phyloP scores from a whole-genome alignment of 2,797 vertebrate genomes.

The Glossophaga mutica region DNA sequence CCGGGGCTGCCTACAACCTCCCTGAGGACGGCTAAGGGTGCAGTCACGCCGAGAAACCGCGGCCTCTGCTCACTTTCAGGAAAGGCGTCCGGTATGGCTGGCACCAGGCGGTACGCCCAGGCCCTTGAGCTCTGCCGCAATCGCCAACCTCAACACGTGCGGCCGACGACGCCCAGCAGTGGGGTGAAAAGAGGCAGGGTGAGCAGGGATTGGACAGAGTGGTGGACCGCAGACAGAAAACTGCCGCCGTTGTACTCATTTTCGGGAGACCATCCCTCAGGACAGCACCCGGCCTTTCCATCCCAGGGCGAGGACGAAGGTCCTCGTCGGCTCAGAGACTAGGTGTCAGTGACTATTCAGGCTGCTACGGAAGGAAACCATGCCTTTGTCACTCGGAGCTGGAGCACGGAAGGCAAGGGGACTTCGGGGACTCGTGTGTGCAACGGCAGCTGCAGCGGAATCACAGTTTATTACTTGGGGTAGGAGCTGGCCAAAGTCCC shows the following conservation, averaged over 20 bases:
- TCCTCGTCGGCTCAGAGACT: background rate
- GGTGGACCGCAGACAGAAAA: background rate
- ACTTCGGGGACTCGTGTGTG: background rate
- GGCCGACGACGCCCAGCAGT: fast-evolving
- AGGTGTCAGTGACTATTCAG: no score
- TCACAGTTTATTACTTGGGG: background rate
- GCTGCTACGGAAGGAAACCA: no score
- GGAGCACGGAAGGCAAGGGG: background rate
- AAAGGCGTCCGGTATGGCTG: fast-evolving
- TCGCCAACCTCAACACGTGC: no score
- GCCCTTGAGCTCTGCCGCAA: fast-evolving
- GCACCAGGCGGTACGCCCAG: no score
- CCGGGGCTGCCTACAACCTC: no score
- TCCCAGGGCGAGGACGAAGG: background rate
- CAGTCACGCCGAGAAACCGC: background rate
- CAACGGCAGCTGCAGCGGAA: background rate
- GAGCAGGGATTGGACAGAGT: background rate
- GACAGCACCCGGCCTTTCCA: background rate
- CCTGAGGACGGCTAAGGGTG: no score
- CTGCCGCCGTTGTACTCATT: fast-evolving
- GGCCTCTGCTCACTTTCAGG: no score
- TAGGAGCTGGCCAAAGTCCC: background rate
- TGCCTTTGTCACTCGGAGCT: no score
- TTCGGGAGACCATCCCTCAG: background rate
- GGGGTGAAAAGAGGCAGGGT: background rate